phyloP scores from a whole-genome alignment of 2,113 vertebrate genomes.

The Arenaria interpres region DNA sequence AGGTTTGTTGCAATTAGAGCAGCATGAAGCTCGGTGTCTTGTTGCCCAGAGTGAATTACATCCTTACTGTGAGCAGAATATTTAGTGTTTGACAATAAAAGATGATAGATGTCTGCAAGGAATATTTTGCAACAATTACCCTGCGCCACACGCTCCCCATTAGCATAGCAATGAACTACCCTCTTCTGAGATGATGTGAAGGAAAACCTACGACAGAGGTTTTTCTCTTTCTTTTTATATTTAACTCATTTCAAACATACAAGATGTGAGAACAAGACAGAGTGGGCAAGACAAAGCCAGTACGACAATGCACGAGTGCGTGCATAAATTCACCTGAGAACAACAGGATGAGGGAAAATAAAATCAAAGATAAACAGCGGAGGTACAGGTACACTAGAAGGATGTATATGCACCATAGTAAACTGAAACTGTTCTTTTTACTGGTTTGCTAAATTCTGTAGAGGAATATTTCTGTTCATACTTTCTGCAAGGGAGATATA shows the following conservation, averaged over 20 bases:
- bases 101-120: not conserved
- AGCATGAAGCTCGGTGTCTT: not conserved
- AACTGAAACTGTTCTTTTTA: not conserved
- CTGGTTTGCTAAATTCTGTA: not conserved
- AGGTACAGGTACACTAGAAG: not conserved
- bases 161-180: not conserved
- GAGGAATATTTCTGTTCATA: not conserved
- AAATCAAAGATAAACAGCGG: not conserved
- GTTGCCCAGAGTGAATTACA: not conserved
- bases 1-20: not conserved
- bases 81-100: not conserved
- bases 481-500: not conserved
- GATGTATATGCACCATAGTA: not conserved
- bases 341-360: not conserved
- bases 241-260: not conserved
- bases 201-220: not conserved
- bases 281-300: not conserved
- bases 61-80: not conserved
- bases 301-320: not conserved
- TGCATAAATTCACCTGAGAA: not conserved
- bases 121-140: constrained; percentile 2
- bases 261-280: not conserved
- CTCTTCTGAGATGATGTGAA: not conserved
- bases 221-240: not conserved
- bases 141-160: not conserved